These are phyloP conservation scores for Drosophila cracens DNA, from an alignment of 2,888 invertebrate species.

Conservation along the genomic window DNA sequence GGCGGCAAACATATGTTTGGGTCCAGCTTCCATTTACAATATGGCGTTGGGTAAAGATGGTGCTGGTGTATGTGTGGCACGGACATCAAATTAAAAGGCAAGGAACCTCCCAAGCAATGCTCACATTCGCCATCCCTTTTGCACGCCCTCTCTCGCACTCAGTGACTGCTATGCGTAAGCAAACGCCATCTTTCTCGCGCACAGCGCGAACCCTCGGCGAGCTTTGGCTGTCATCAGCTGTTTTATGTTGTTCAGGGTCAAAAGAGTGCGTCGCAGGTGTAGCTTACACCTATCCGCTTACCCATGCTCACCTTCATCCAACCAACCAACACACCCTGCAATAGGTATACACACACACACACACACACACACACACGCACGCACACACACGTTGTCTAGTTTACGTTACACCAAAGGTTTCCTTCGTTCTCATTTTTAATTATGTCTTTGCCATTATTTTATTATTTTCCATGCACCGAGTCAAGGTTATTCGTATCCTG, in stretches of 20 bases:
- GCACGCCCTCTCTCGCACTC: slow-evolving; percentile 10
- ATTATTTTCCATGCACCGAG: slow-evolving; percentile 36
- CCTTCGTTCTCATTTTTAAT: slow-evolving; percentile 13
- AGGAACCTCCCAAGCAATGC: slow-evolving; percentile 38
- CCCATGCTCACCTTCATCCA: not conserved
- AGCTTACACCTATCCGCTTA: slow-evolving; percentile 20
- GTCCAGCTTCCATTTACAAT: slow-evolving; percentile 69
- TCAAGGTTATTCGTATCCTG: slow-evolving; percentile 56
- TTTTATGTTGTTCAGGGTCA: slow-evolving; percentile 80
- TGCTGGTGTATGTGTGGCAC: slow-evolving; percentile 12
- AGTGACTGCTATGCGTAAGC: slow-evolving; percentile 3
- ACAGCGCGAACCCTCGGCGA: not conserved
- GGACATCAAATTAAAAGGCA: slow-evolving; percentile 48
- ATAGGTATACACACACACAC: not conserved
- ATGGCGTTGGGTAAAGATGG: slow-evolving; percentile 54
- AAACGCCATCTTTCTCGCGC: slow-evolving; percentile 38
- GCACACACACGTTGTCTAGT: slow-evolving; percentile 45
- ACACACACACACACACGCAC: not conserved
- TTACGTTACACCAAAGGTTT: slow-evolving; percentile 47
- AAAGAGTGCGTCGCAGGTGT: slow-evolving; percentile 66
- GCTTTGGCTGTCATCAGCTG: slow-evolving; percentile 72
- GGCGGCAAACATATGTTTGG: slow-evolving; percentile 74
- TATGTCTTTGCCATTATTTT: slow-evolving; percentile 7
- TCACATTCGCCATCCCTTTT: not conserved
- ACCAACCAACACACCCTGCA: slow-evolving; percentile 5